Base-by-base conservation (phyloP, 2,113 vertebrate species). In the Pseudorasbora parva region DNA sequence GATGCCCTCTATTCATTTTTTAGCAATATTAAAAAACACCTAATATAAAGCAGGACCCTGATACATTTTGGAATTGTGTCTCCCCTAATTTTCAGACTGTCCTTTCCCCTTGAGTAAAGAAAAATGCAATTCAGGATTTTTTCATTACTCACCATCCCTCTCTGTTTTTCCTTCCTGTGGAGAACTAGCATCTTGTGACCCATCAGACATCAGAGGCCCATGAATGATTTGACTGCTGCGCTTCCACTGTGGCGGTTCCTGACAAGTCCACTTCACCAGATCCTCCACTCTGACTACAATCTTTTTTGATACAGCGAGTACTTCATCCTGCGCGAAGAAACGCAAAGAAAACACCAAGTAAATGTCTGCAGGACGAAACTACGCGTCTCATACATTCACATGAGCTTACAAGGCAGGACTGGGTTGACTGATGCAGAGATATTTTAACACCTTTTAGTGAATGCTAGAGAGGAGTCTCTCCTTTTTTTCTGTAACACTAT, bases 211-310 rank as follows among this genome's bases (percentile, higher is more conserved):
- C 59, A 78, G 84, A 8, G 87, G 30, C 8, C 83, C 88, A 5
- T 88, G 87, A n/a, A 78, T 59, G 1, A 72, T 77, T 17, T 2
- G 57, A 30, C 69, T 11, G 45, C 81, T 64, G 25, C 47, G 49
- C 27, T 83, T 92, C 94, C 93, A 94, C 14, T 74, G 84, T 0
- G 87, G 27, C 0, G 91, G 92, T 62, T 93, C 88, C 0, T 8
- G 23, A 80, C 94, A 94, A 1, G 92, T 89, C 95, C 94, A 95
- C 2, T 81, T 92, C 80, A 93, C 92, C 89, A 95, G 87, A 82
- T 95, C 94, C 84, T 95, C 94, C 80, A 95, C 92, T 62, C 92
- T 91, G 49, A 95, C 74, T 82, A 95, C 94, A 78, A 95, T 90
- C 89, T 94, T 95, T 89, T 93, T 94, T 21, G 94, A 94, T 78